phyloP scores from a whole-genome alignment of 37 sponge, comb jelly and placozoan species.

The Beroe forskalii region DNA sequence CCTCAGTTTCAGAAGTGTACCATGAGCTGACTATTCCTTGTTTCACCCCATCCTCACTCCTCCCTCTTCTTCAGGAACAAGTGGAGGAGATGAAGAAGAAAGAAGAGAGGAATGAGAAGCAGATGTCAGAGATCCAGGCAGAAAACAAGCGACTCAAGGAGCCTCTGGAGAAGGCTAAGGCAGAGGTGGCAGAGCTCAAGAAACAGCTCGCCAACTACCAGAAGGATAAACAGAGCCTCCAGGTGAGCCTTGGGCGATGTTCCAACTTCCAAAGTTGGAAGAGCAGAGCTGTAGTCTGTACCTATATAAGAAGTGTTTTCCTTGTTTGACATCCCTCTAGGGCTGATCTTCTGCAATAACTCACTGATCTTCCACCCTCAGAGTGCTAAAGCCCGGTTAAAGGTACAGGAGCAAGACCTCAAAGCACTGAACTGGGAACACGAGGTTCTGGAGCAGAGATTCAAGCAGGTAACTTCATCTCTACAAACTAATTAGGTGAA shows the following conservation, averaged over 20 bases:
- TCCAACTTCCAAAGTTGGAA: too few species aligned
- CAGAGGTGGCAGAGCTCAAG: constrained; percentile 89
- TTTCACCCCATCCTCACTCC: too few species aligned
- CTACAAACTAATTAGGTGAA: background rate
- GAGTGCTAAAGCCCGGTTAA: constrained; percentile 94
- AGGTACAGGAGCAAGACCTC: constrained; percentile 88
- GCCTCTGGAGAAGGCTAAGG: constrained; percentile 86
- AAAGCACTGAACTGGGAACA: constrained; percentile 96
- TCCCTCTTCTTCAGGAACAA: constrained; percentile 85
- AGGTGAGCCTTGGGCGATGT: too few species aligned
- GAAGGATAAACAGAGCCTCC: constrained; percentile 83
- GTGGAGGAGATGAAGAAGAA: constrained; percentile 98
- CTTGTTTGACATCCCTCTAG: too few species aligned
- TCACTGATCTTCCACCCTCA: too few species aligned
- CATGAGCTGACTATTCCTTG: too few species aligned
- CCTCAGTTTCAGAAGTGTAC: too few species aligned
- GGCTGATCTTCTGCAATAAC: too few species aligned
- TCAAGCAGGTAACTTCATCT: constrained; percentile 75
- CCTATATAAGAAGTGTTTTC: too few species aligned
- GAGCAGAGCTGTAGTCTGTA: too few species aligned
- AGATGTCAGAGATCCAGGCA: constrained; percentile 86
- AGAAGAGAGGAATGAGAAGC: constrained; percentile 90
- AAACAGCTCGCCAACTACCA: constrained; percentile 89
- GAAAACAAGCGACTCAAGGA: constrained; percentile 90
- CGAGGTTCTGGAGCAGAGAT: constrained; percentile 94